These are phyloP conservation scores for Agrotis puta DNA, from an alignment of 2,888 invertebrate species.

Conservation along the genomic window DNA sequence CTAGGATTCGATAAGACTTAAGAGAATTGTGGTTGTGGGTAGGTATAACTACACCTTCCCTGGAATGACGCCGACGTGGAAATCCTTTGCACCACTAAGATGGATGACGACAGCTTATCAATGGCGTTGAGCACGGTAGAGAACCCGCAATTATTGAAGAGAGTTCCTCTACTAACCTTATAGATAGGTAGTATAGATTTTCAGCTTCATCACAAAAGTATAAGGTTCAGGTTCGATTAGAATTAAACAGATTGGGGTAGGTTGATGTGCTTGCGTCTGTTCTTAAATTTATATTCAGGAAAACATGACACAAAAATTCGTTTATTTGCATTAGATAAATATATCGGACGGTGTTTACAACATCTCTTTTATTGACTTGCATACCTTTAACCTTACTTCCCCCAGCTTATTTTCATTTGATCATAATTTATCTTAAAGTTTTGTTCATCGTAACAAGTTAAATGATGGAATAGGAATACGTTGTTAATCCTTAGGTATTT, in stretches of 20 bases:
- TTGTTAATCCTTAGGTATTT: background rate
- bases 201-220: no score
- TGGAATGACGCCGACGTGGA: background rate
- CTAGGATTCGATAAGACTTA: background rate
- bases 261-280: no score
- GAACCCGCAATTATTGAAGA: constrained; percentile 11
- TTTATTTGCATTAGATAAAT: constrained; percentile 37
- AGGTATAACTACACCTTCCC: background rate
- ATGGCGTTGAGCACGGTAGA: constrained; percentile 6
- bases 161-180: background rate
- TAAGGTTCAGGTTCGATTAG: no score
- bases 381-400: constrained; percentile 9
- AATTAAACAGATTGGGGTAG: no score
- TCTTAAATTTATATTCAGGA: constrained; percentile 17
- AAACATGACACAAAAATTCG: constrained; percentile 22
- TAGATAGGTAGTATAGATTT: no score
- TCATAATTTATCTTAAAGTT: constrained; percentile 18
- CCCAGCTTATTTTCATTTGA: constrained; percentile 30
- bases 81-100: constrained; percentile 23
- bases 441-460: constrained; percentile 19
- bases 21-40: background rate
- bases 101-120: constrained; percentile 33
- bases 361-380: constrained; percentile 23
- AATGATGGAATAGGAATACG: constrained; percentile 12
- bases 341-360: constrained; percentile 35